Evolutionary conservation across 2,888 invertebrate genomes (phyloP), one percentile per base, ranked within the genome.

Genomic region (Atrina japonica): DNA sequence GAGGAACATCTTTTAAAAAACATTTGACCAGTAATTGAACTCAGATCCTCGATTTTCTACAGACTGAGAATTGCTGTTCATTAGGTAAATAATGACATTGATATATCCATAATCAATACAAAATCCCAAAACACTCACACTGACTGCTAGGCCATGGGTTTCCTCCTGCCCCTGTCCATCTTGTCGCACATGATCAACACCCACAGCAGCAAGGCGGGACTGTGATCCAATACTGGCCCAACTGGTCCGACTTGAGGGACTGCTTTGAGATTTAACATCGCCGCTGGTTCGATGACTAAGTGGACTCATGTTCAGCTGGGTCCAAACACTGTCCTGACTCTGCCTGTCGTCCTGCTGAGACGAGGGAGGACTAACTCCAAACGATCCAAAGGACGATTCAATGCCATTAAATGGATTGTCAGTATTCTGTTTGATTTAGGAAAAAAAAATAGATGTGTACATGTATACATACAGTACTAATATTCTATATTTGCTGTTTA

Each of bases 351-450:
- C 14, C 5, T 21, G 1, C 21, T 16, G 18, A 35, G 55, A 35
- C 16, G 56, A 50, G n/a, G n/a, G n/a, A 11, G 72, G 63, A 40
- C 53, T 69, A 5, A 74, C 47, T 18, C 81, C 83, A 76, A 82
- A 83, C 0, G 81, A 82, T 23, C 83, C 83, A 71, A 82, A 79
- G 0, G 83, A 83, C 0, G 77, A 78, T 16, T 73, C 64, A 47
- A 78, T 72, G 7, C 50, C 75, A 41, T 66, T 78, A 71, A 83
- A 82, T 30, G 80, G 80, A 50, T 81, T 76, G 3, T 75, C 70
- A 61, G 21, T 47, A 23, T 43, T 30, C 35, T 65, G 56, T n/a
- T n/a, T n/a, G n/a, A n/a, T n/a, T n/a, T n/a, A n/a, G n/a, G n/a
- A n/a, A n/a, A n/a, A n/a, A n/a, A n/a, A n/a, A n/a, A n/a, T n/a